Percentiles rank a stretch among this genome's conserved stretches.
These are phyloP conservation scores for Lasioglossum figueresi DNA, from an alignment of 2,888 invertebrate genomes.

Conservation along the genomic window DNA sequence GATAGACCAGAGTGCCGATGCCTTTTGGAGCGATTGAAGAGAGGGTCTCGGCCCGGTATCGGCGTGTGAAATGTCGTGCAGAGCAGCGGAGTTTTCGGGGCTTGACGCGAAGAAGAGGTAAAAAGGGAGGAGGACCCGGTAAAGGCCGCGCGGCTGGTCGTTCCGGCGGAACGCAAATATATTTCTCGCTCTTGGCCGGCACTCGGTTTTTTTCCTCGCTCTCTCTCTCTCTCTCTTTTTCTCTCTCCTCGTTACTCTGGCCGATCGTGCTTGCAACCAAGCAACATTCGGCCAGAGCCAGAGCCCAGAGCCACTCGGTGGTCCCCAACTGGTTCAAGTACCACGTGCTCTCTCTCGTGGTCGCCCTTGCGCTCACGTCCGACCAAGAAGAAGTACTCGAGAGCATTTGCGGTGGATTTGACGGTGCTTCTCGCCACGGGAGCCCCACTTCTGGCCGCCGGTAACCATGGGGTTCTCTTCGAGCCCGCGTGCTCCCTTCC, in stretches of 20 bases:
- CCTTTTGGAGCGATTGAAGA: background rate
- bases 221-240: background rate
- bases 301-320: conserved; percentile 73
- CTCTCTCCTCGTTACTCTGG: conserved; percentile 57
- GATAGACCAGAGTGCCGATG: background rate
- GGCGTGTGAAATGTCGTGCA: conserved; percentile 23
- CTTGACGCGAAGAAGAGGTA: conserved; percentile 19
- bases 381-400: conserved; percentile 82
- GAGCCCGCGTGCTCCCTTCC: conserved; percentile 18
- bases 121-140: background rate
- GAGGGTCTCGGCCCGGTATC: background rate
- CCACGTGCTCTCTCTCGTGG: conserved; percentile 79
- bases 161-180: conserved; percentile 38
- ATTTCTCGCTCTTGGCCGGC: conserved; percentile 49
- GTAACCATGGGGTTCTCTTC: conserved; percentile 75
- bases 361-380: conserved; percentile 83
- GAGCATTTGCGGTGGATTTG: conserved; percentile 84
- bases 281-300: conserved; percentile 71
- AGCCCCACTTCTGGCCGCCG: conserved; percentile 76
- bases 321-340: conserved; percentile 84
- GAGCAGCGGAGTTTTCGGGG: background rate
- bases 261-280: conserved; percentile 70
- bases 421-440: conserved; percentile 80
- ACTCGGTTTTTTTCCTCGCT: conserved; percentile 41
- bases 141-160: conserved; percentile 9